Percentiles rank a stretch among this genome's conserved stretches.
Conservation (phyloP, 2,888 invertebrate genomes). For the Coleophora flavipennella region DNA sequence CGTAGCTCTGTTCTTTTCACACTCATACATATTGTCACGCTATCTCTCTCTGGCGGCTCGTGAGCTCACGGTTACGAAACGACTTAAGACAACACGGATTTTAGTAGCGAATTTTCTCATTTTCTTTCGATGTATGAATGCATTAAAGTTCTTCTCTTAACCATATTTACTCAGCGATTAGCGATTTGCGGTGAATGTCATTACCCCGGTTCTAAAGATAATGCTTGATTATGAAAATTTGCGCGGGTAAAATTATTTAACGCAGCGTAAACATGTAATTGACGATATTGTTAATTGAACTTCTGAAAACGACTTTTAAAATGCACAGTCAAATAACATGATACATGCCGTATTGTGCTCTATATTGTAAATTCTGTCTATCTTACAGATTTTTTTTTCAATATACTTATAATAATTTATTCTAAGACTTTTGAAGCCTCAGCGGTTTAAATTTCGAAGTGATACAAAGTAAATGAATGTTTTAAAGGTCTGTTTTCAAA, state of each 20-base stretch:
- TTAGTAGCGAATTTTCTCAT: slow-evolving; percentile 45
- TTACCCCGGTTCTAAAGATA: slow-evolving; percentile 43
- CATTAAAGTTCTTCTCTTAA: slow-evolving; percentile 33
- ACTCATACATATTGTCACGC: slow-evolving; percentile 20
- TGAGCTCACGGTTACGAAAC: slow-evolving; percentile 50
- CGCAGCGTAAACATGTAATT: slow-evolving; percentile 32
- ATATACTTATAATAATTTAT: too few relatives aligned
- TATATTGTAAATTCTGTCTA: too few relatives aligned
- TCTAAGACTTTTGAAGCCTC: too few relatives aligned
- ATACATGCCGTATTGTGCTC: too few relatives aligned
- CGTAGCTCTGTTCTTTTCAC: slow-evolving; percentile 40
- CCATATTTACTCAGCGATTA: slow-evolving; percentile 55
- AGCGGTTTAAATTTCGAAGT: too few relatives aligned
- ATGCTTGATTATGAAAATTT: slow-evolving; percentile 53
- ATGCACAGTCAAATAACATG: too few relatives aligned
- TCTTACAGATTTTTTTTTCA: too few relatives aligned
- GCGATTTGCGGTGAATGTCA: slow-evolving; percentile 48
- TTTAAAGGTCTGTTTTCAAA: too few relatives aligned
- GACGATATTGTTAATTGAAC: slow-evolving; percentile 33
- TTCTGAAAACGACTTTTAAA: slow-evolving; percentile 13
- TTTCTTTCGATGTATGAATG: slow-evolving; percentile 28
- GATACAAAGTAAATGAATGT: too few relatives aligned
- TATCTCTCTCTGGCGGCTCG: slow-evolving; percentile 43
- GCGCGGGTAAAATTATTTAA: slow-evolving; percentile 39
- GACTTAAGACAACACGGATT: slow-evolving; percentile 57